Percentiles rank a stretch among this genome's conserved stretches.
phyloP scores from a whole-genome alignment of 2,113 vertebrate species.

The Lucifuga dentata region DNA sequence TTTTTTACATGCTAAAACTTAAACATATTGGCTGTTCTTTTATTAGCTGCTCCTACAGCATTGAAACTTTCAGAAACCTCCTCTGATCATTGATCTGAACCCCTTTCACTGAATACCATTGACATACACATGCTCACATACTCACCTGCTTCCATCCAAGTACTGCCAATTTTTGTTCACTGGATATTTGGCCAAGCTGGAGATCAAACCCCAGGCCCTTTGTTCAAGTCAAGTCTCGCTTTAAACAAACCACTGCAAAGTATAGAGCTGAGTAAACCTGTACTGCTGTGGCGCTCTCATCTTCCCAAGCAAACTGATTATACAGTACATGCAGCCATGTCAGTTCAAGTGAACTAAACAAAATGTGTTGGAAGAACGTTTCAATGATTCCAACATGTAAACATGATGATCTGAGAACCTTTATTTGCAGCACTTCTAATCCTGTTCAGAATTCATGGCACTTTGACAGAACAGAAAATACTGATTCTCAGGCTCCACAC shows the following conservation, averaged over 20 bases:
- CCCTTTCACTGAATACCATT: too few species aligned
- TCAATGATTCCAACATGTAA: constrained; percentile 19
- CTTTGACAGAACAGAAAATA: constrained; percentile 48
- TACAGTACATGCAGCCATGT: neutral
- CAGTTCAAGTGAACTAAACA: neutral
- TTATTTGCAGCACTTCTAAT: constrained; percentile 73
- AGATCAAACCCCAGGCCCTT: neutral
- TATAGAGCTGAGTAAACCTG: neutral
- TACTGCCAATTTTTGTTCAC: too few species aligned
- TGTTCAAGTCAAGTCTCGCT: neutral
- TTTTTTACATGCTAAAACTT: too few species aligned
- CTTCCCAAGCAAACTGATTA: neutral
- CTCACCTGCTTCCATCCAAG: too few species aligned
- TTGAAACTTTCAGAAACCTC: too few species aligned
- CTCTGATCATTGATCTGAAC: too few species aligned
- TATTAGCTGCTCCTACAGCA: too few species aligned
- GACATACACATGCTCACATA: too few species aligned
- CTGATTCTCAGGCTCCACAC: constrained; percentile 22
- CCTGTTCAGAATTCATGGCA: constrained; percentile 47
- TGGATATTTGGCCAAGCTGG: too few species aligned
- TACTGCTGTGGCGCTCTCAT: neutral
- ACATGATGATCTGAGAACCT: constrained; percentile 65
- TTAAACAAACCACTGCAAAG: neutral
- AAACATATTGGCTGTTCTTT: too few species aligned
- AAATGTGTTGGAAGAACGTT: constrained; percentile 5